These are phyloP conservation scores for Solenopsis fugax DNA, from an alignment of 1,140 invertebrate species.

Conservation along the genomic window DNA sequence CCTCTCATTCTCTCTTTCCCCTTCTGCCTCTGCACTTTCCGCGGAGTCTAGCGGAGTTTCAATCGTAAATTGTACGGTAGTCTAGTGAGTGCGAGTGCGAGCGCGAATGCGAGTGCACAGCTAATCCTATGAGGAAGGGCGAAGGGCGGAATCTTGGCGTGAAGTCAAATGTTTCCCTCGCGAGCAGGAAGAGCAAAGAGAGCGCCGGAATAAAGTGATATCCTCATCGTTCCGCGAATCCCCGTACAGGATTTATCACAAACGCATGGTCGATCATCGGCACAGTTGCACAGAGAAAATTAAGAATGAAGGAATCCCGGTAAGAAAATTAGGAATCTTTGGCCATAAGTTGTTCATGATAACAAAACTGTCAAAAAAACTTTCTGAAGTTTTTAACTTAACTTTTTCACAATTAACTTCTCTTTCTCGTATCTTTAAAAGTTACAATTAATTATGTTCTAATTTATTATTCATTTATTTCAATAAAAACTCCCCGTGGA, in stretches of 20 bases:
- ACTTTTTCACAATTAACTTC: background rate
- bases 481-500: background rate
- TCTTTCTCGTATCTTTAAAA: background rate
- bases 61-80: slow-evolving; percentile 79
- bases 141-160: slow-evolving; percentile 75
- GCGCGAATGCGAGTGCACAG: slow-evolving; percentile 40
- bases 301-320: background rate
- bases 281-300: background rate
- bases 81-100: slow-evolving; percentile 55
- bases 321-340: too few relatives aligned
- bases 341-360: background rate
- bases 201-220: slow-evolving; percentile 40
- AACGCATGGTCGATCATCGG: background rate
- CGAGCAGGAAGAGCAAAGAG: slow-evolving; percentile 40
- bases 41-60: slow-evolving; percentile 74
- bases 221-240: slow-evolving; percentile 52
- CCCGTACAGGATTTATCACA: slow-evolving; percentile 66
- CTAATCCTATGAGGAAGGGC: slow-evolving; percentile 75
- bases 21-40: slow-evolving; percentile 68
- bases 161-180: slow-evolving; percentile 75
- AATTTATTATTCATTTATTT: background rate
- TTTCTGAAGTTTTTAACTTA: background rate
- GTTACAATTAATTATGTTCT: background rate
- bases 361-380: background rate
- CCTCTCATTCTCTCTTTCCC: background rate